Percentiles rank a stretch among this genome's conserved stretches.
phyloP scores from a whole-genome alignment of 2,797 vertebrate genomes.

The Enteromius anoplus region DNA sequence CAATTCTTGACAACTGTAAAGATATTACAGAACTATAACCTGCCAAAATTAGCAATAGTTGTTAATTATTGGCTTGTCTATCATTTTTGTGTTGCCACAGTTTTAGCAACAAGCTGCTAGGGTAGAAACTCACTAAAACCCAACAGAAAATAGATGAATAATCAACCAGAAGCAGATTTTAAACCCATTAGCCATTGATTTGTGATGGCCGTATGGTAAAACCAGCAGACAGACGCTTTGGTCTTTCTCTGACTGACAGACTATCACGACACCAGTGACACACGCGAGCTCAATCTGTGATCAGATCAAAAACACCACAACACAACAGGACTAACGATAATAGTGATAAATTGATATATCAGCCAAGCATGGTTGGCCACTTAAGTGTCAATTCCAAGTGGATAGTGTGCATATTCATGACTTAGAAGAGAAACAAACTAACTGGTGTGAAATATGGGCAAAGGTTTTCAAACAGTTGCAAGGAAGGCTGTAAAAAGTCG shows the following conservation, averaged over 20 bases:
- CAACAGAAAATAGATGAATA: too few relatives aligned
- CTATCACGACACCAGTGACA: slow-evolving; percentile 21
- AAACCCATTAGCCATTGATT: not conserved
- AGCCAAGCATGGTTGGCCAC: not conserved
- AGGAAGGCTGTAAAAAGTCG: not conserved
- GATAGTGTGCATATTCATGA: not conserved
- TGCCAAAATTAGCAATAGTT: not conserved
- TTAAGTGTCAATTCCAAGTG: not conserved
- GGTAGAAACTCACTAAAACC: not conserved
- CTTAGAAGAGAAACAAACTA: not conserved
- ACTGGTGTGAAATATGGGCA: not conserved
- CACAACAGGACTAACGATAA: not conserved
- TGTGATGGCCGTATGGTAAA: not conserved
- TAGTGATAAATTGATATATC: not conserved
- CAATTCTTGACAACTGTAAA: not conserved
- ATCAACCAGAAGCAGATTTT: not conserved
- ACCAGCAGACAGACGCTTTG: slow-evolving; percentile 3
- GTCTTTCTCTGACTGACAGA: slow-evolving; percentile 16
- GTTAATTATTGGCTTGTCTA: not conserved
- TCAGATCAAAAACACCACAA: not conserved
- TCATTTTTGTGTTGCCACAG: not conserved
- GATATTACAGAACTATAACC: not conserved
- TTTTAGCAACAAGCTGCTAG: not conserved
- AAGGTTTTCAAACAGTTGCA: not conserved
- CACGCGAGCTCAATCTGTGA: slow-evolving; percentile 7